Conservation (phyloP, 2,797 vertebrate species). For the Bovichtus variegatus region DNA sequence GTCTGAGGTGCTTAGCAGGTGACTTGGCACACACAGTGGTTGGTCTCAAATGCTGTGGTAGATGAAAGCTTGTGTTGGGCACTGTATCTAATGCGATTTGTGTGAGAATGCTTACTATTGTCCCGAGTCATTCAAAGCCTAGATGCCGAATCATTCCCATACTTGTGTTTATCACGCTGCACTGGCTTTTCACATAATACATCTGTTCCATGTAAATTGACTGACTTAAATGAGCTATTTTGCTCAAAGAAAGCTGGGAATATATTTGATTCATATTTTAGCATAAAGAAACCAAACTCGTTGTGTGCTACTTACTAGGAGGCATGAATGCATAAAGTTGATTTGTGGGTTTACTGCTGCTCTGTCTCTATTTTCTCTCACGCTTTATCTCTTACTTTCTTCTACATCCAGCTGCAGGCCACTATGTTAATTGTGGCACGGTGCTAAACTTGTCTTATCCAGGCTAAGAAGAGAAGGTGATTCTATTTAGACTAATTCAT, state of each 20-base stretch:
- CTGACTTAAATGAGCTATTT: slow-evolving; percentile 10
- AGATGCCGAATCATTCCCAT: neutral
- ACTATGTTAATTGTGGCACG: slow-evolving; percentile 61
- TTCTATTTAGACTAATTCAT: slow-evolving; percentile 66
- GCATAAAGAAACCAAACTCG: slow-evolving; percentile 37
- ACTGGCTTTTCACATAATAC: slow-evolving; percentile 3
- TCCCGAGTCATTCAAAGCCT: neutral
- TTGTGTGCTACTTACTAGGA: slow-evolving; percentile 42
- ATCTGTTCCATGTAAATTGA: slow-evolving; percentile 1
- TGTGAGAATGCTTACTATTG: neutral
- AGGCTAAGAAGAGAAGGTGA: slow-evolving; percentile 49
- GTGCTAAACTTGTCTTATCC: slow-evolving; percentile 55
- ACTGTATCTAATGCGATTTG: neutral
- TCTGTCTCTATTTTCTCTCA: slow-evolving; percentile 22
- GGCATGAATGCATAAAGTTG: slow-evolving; percentile 40
- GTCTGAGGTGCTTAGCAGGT: slow-evolving; percentile 5
- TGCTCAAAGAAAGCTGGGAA: slow-evolving; percentile 6
- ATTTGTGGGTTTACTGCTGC: slow-evolving; percentile 51
- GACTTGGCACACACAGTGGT: neutral
- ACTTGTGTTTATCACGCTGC: neutral
- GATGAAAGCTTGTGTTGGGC: neutral
- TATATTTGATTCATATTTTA: slow-evolving; percentile 43
- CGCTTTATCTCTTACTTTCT: slow-evolving; percentile 42
- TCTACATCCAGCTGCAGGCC: slow-evolving; percentile 53
- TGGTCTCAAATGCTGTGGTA: neutral